Conservation (phyloP, 2,113 vertebrate species). For the cattle (Bos taurus) region DNA sequence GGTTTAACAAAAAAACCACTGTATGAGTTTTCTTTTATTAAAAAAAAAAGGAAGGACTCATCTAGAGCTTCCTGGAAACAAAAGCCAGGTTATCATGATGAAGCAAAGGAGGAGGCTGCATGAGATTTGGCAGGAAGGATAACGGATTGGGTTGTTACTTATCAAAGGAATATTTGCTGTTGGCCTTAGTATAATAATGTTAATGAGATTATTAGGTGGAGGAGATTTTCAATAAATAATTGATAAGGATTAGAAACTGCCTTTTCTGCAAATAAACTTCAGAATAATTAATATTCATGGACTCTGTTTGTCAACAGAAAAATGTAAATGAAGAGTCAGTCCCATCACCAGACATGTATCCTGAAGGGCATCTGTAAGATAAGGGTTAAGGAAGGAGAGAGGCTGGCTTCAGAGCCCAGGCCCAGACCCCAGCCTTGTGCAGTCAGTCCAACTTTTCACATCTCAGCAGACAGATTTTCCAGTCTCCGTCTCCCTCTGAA, state of each 20-base stretch:
- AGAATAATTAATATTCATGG: constrained; percentile 95
- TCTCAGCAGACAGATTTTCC: constrained; percentile 57
- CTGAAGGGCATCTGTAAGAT: constrained; percentile 88
- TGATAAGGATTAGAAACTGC: constrained; percentile 90
- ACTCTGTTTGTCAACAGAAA: constrained; percentile 90
- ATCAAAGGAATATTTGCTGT: constrained; percentile 64
- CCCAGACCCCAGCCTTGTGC: constrained; percentile 83
- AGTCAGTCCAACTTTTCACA: constrained; percentile 77
- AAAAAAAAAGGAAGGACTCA: not conserved
- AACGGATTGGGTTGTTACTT: constrained; percentile 41
- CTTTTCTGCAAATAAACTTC: constrained; percentile 88
- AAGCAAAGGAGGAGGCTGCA: constrained; percentile 8
- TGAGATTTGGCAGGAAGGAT: constrained; percentile 49
- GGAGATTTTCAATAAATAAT: constrained; percentile 90
- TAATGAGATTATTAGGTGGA: constrained; percentile 85
- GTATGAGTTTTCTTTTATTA: not conserved
- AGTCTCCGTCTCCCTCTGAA: constrained; percentile 65
- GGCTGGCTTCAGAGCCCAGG: constrained; percentile 81
- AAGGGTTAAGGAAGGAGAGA: constrained; percentile 87
- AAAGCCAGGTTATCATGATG: not conserved
- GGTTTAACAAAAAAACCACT: not conserved
- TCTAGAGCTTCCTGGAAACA: not conserved
- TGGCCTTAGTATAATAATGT: constrained; percentile 75
- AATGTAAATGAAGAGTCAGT: constrained; percentile 87
- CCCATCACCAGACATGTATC: constrained; percentile 84